A percentile compares a stretch with the other conserved stretches of the same genome.
Conservation (phyloP, 2,113 vertebrate species). For the Sinocyclocheilus anshuiensis region DNA sequence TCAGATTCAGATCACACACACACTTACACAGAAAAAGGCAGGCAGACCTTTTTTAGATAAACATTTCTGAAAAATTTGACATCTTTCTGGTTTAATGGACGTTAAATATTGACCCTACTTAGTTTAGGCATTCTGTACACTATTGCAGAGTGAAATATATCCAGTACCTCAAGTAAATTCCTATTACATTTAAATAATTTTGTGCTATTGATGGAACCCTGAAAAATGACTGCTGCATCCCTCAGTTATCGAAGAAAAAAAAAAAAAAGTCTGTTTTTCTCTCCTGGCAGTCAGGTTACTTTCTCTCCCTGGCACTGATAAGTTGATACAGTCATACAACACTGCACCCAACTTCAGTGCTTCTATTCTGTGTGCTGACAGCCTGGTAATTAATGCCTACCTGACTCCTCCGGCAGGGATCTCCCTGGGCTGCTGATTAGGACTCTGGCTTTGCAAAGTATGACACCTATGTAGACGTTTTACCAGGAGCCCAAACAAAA, state of each 20-base stretch:
- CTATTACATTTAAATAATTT: slow-evolving; percentile 59
- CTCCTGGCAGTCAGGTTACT: slow-evolving; percentile 63
- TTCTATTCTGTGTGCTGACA: slow-evolving; percentile 53
- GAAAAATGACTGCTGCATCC: slow-evolving; percentile 19
- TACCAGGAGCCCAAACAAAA: slow-evolving; percentile 72
- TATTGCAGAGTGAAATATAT: not conserved
- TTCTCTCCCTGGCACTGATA: slow-evolving; percentile 57
- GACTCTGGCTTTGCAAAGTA: slow-evolving; percentile 62
- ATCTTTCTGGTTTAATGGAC: slow-evolving; percentile 8
- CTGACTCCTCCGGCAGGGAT: slow-evolving; percentile 52
- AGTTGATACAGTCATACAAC: slow-evolving; percentile 60
- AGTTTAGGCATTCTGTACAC: not conserved
- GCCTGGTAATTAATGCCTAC: slow-evolving; percentile 64
- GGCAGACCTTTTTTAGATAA: not conserved
- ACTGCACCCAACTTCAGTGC: slow-evolving; percentile 56
- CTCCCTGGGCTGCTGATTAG: slow-evolving; percentile 68
- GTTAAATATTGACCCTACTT: not conserved
- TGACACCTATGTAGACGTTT: slow-evolving; percentile 59
- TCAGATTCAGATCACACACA: slow-evolving; percentile 12
- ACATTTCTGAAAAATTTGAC: not conserved
- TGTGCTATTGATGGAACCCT: slow-evolving; percentile 61
- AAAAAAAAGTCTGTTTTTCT: not conserved
- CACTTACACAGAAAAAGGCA: not conserved
- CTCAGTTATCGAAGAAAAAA: not conserved
- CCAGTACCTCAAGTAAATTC: slow-evolving; percentile 55